phyloP scores from a whole-genome alignment of 2,797 vertebrate genomes.

The Lacerta agilis region DNA sequence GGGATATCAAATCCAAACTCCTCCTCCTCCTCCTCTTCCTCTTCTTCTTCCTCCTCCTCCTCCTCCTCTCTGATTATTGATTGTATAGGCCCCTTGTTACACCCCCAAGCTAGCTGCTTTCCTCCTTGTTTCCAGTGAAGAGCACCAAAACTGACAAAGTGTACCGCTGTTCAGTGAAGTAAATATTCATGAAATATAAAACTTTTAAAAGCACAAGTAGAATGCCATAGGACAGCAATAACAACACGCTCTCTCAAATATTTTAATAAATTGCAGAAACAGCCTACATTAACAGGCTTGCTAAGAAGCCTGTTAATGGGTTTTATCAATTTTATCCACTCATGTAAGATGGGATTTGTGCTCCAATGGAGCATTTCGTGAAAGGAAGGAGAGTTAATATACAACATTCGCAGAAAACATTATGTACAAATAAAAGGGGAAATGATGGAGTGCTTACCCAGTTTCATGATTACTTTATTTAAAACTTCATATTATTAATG shows the following conservation, averaged over 20 bases:
- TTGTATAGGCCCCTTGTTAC: neutral
- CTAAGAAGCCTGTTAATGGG: slow-evolving; percentile 53
- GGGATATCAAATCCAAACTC: no score
- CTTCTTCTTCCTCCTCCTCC: neutral
- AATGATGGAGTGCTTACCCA: slow-evolving; percentile 28
- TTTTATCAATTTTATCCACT: slow-evolving; percentile 56
- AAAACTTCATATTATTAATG: slow-evolving; percentile 48
- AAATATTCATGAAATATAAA: neutral
- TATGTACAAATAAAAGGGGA: slow-evolving; percentile 37
- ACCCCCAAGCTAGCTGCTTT: neutral
- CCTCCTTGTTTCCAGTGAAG: neutral
- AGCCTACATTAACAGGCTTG: slow-evolving; percentile 12
- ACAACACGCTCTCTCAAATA: slow-evolving; percentile 33
- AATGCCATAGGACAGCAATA: slow-evolving; percentile 31
- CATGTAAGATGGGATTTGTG: slow-evolving; percentile 49
- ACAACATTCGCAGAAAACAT: slow-evolving; percentile 13
- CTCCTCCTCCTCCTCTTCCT: neutral
- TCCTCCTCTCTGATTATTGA: neutral
- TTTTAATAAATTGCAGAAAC: slow-evolving; percentile 31
- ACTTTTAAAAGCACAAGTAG: slow-evolving; percentile 29
- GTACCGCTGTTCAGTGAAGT: neutral
- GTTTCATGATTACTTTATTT: slow-evolving; percentile 49
- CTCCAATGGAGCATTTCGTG: slow-evolving; percentile 52
- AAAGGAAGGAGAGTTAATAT: slow-evolving; percentile 49
- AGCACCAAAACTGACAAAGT: slow-evolving; percentile 26